Percentiles rank a stretch among this genome's conserved stretches.
Evolutionary conservation across 2,888 invertebrate species (phyloP).

Genomic region (Drosophila anomalata): DNA sequence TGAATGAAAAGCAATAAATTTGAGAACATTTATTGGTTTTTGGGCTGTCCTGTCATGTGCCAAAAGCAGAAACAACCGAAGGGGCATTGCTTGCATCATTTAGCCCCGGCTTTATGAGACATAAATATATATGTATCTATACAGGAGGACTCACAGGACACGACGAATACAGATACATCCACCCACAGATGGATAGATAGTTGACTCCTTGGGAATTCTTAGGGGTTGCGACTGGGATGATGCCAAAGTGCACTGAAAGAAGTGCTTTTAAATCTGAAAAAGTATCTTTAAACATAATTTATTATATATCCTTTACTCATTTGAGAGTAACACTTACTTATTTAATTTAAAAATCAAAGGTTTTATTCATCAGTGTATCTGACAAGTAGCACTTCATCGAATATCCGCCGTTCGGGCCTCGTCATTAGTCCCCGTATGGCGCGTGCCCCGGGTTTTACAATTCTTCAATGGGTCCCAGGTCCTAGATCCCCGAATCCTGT

Average conservation of each 20-base stretch:
- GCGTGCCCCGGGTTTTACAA: conserved; percentile 60
- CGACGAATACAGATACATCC: conserved; percentile 22
- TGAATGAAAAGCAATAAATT: conserved; percentile 82
- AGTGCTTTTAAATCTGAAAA: not conserved
- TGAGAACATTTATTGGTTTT: conserved; percentile 83
- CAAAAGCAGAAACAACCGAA: conserved; percentile 34
- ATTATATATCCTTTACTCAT: too few relatives aligned
- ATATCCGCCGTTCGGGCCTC: conserved; percentile 63
- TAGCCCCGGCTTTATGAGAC: conserved; percentile 56
- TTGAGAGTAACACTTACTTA: not conserved
- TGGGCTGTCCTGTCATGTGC: conserved; percentile 62
- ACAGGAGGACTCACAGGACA: conserved; percentile 3
- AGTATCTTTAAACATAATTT: too few relatives aligned
- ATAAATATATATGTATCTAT: conserved; percentile 3
- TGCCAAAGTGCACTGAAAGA: conserved; percentile 34
- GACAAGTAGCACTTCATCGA: conserved; percentile 68
- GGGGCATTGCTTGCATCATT: conserved; percentile 65
- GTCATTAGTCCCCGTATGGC: conserved; percentile 68
- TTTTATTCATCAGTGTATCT: conserved; percentile 23
- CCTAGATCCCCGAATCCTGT: conserved; percentile 4
- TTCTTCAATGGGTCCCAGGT: conserved; percentile 44
- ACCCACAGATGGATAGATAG: conserved; percentile 46
- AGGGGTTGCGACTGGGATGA: conserved; percentile 25
- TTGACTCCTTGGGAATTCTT: conserved; percentile 51
- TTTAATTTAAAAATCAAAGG: not conserved